Conservation (phyloP, 2,113 vertebrate species). For the Uria aalge region DNA sequence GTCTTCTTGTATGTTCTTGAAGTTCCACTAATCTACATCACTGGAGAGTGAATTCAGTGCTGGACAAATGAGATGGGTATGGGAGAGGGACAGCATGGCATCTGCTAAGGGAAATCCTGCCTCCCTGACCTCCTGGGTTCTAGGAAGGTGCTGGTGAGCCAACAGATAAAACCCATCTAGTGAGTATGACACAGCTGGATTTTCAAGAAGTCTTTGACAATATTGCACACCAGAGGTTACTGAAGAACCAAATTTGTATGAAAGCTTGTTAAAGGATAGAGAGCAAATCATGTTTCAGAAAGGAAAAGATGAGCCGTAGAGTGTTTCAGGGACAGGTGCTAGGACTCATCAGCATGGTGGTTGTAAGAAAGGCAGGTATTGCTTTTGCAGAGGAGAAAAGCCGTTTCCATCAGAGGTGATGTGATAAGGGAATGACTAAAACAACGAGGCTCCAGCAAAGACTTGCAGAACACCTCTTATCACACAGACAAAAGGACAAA, state of each 20-base stretch:
- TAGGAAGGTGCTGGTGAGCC: background rate
- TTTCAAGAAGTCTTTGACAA: background rate
- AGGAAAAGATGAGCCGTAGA: background rate
- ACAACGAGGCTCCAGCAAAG: too few species aligned
- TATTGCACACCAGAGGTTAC: background rate
- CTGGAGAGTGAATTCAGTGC: background rate
- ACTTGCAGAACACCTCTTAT: too few species aligned
- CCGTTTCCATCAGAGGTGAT: too few species aligned
- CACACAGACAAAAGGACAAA: too few species aligned
- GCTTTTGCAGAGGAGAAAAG: too few species aligned
- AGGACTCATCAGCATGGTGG: background rate
- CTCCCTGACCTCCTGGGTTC: background rate
- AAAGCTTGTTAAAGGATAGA: background rate
- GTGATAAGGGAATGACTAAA: too few species aligned
- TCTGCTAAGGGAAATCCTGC: background rate
- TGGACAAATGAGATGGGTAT: background rate
- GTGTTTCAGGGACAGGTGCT: background rate
- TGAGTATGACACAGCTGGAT: background rate
- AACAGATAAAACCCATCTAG: background rate
- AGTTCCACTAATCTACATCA: background rate
- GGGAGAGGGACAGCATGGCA: background rate
- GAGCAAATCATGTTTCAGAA: background rate
- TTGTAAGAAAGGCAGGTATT: too few species aligned
- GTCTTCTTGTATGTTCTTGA: background rate
- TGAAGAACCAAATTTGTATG: background rate